Base-by-base conservation (phyloP, 2,113 vertebrate species). In the Aythya baeri region DNA sequence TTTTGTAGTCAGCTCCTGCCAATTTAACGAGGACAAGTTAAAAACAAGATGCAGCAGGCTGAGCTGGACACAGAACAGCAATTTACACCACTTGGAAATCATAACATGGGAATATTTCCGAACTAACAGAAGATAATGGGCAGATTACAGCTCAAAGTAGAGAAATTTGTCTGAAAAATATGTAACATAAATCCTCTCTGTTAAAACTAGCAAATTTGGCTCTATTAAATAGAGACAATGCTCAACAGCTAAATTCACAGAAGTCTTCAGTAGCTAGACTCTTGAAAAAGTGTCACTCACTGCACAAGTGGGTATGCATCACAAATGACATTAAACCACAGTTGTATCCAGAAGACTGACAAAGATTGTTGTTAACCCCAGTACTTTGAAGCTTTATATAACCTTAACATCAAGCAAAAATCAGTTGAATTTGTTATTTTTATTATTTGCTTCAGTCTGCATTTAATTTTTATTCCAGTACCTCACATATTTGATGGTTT, bases 311-410 rank as follows among this genome's bases (percentile, higher is more conserved):
- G 41, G 25, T 15, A 9, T 9, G 46, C 34, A 11, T 23, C 13
- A 11, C 7, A 17, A 52, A 41, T 1, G 11, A 10, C 32, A 44
- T 13, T 4, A 58, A 89, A 18, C 6, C 20, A 26, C 34, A 57
- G 23, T 1, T 23, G 17, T 22, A 72, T 22, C n/a, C 17, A 43
- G 78, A 9, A 82, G 17, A 17, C 9, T 38, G 32, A 52, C 29
- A 83, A 61, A 75, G 25, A 3, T 5, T 49, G 46, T 57, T n/a
- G 14, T 17, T 34, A 89, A 79, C 17, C 50, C 38, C 63, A 62
- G 12, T 6, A 8, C 49, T 87, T 68, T 0, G 0, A 65, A 73
- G 44, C 41, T 76, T 71, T 29, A 41, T 23, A 13, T 32, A 77
- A 50, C 31, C 71, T 65, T 8, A 5, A 11, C 9, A 86, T 46